Evolutionary conservation across 2,888 invertebrate species (phyloP), one percentile per base, ranked within the genome.

Genomic region (Parnassius mnemosyne): DNA sequence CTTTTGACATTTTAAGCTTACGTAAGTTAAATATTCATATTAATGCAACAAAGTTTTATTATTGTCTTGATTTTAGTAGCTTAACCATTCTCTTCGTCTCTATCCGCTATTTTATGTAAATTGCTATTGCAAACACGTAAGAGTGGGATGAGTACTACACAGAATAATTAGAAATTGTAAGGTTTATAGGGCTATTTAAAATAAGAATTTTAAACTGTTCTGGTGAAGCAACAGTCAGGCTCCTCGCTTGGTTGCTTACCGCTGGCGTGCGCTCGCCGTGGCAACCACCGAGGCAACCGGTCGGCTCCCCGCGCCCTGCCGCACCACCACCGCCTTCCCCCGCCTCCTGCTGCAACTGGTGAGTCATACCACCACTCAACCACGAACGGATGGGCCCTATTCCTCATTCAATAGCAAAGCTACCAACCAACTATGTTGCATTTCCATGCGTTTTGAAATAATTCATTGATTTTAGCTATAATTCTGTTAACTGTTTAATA

Each of bases 211-310:
- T 25, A 25, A 25, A 5, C 5, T 5, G 25, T 1, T 34, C 5
- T 7, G 5, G 25, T 20, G 16, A 46, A 25, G 41, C 53, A 34
- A 16, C 11, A 53, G 44, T 62, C 46, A 60, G 63, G 63, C 65
- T 57, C 63, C 44, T 16, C 10, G 53, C 20, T 54, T 34, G 49
- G 53, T 72, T 72, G 77, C 95, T 95, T 94, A 95, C 95, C 94
- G 94, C 93, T 76, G 95, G 95, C 87, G 94, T 94, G 84, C 94
- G 94, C 73, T 94, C 93, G 77, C 95, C 94, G 82, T 94, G 92
- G 91, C 95, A 95, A 84, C 94, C 94, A 82, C 93, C 92, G 80
- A 95, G 92, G 87, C 95, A 95, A 89, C 94, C 94, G 77, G 94
- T 93, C 70, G 93, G 92, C 79, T 90, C 81, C 73, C 81, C 79